Conservation (phyloP, 2,113 vertebrate species). For the Melanotaenia duboulayi region DNA sequence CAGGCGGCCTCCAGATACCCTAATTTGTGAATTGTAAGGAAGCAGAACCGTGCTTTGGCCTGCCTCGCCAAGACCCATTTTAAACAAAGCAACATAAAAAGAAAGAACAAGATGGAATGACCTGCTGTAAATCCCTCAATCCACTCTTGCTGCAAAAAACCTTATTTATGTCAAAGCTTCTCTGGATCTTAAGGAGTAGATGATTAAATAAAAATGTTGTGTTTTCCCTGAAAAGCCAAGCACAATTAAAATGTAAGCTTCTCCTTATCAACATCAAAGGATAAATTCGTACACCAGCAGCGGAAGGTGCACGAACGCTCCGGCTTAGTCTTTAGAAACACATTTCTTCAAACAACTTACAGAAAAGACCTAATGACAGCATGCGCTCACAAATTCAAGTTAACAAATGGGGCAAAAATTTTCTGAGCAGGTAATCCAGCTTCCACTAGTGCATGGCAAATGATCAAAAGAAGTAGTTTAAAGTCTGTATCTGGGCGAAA, state of each 20-base stretch:
- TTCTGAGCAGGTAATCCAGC: conserved; percentile 23
- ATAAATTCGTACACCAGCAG: conserved; percentile 58
- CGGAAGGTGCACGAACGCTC: conserved; percentile 16
- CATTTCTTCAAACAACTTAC: conserved; percentile 15
- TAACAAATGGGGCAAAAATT: conserved; percentile 2
- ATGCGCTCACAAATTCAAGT: background rate
- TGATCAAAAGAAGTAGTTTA: conserved; percentile 47
- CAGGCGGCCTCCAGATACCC: conserved; percentile 35
- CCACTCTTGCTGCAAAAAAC: conserved; percentile 6
- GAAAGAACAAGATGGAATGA: conserved; percentile 20
- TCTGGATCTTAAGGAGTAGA: conserved; percentile 22
- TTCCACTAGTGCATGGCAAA: conserved; percentile 12
- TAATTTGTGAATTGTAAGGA: conserved; percentile 28
- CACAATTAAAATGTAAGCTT: conserved; percentile 37
- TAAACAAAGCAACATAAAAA: conserved; percentile 31
- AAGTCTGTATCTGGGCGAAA: conserved; percentile 11
- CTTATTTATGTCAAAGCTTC: conserved; percentile 22
- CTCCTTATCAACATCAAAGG: conserved; percentile 54
- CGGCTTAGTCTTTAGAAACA: conserved; percentile 20
- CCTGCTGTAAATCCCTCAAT: conserved; percentile 49
- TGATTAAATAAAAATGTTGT: conserved; percentile 49
- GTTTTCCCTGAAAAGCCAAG: conserved; percentile 32
- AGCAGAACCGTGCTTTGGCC: conserved; percentile 25
- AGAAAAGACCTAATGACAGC: conserved; percentile 2
- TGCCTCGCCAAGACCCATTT: conserved; percentile 35